Conservation (phyloP, 2,797 vertebrate genomes). For the Molossus alvarezi region DNA sequence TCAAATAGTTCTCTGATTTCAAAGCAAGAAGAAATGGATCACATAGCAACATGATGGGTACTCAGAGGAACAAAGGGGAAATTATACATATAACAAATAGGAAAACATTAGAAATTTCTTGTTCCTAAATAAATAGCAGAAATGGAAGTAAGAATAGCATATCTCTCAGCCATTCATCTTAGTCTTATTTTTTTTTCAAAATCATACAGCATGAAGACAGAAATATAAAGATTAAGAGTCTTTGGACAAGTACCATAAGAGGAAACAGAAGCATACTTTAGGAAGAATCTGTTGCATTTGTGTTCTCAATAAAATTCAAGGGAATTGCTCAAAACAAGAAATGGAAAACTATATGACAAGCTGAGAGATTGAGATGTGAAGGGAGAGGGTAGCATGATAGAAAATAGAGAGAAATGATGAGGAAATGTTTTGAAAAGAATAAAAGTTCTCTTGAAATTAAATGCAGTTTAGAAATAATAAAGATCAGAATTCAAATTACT, state of each 20-base stretch:
- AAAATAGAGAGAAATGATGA: background rate
- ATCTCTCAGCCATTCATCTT: background rate
- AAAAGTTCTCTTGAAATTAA: slow-evolving; percentile 15
- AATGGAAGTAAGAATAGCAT: background rate
- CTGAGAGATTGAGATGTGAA: background rate
- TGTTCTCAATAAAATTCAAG: slow-evolving; percentile 5
- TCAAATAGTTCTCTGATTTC: background rate
- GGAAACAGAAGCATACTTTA: background rate
- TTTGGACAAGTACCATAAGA: background rate
- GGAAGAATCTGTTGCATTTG: background rate
- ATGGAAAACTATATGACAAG: background rate
- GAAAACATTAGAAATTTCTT: background rate
- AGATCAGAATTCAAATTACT: background rate
- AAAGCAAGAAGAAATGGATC: background rate
- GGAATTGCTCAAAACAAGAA: slow-evolving; percentile 21
- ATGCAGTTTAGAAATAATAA: slow-evolving; percentile 9
- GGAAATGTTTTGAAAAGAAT: slow-evolving; percentile 5
- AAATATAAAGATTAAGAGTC: background rate
- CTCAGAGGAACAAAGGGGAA: background rate
- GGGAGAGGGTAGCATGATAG: background rate
- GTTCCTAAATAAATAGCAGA: background rate
- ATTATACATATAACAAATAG: background rate
- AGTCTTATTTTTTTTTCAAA: background rate
- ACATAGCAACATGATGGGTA: background rate
- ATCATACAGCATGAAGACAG: background rate